phyloP scores from a whole-genome alignment of 1,140 invertebrate genomes.

The Heterodera schachtii region DNA sequence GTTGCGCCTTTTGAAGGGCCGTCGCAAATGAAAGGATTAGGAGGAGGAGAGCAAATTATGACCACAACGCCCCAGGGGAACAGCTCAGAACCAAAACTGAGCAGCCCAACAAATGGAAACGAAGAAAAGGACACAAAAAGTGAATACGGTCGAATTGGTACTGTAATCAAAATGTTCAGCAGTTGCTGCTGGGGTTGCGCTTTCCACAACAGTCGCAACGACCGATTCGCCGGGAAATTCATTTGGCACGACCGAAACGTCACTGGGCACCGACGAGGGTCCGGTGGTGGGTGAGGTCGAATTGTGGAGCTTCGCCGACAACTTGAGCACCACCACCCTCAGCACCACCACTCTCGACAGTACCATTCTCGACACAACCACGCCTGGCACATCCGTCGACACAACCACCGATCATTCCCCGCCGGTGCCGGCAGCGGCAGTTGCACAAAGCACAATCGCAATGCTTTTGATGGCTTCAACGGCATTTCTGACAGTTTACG shows the following conservation, averaged over 20 bases:
- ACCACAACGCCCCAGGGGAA: neutral
- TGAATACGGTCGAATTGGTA: neutral
- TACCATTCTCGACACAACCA: no score
- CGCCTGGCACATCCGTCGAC: no score
- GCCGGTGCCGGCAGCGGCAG: constrained; percentile 17
- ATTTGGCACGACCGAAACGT: neutral
- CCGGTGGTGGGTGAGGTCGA: neutral
- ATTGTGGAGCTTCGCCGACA: neutral
- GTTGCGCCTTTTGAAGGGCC: no score
- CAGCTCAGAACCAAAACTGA: neutral
- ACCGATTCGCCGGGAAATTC: neutral
- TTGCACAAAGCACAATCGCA: neutral
- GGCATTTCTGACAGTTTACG: neutral
- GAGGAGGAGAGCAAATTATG: neutral
- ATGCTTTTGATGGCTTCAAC: neutral
- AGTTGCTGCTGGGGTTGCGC: neutral
- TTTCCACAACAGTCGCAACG: neutral
- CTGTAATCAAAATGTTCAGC: no score
- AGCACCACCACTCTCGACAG: no score
- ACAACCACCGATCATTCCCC: neutral
- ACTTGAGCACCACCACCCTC: neutral
- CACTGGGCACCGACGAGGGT: no score
- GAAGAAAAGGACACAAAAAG: neutral
- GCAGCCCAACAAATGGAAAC: no score
- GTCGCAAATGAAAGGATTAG: neutral